phyloP scores from a whole-genome alignment of 2,113 vertebrate genomes.

The Recurvirostra avosetta region DNA sequence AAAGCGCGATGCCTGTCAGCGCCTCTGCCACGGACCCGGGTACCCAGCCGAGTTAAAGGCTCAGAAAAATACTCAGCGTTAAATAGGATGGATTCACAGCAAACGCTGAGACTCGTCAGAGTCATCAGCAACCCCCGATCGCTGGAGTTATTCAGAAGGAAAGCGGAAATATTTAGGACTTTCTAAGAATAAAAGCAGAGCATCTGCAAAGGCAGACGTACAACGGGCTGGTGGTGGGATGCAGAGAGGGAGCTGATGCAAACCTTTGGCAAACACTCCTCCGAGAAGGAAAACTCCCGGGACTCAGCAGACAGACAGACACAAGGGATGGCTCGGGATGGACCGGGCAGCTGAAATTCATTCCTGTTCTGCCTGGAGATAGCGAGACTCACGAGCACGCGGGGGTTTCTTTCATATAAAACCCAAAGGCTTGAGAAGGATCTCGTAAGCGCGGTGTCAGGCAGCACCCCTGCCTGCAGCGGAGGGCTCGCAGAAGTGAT shows the following conservation, averaged over 20 bases:
- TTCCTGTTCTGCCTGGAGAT: not conserved
- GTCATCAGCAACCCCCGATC: not conserved
- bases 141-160: not conserved
- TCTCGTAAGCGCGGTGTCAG: not conserved
- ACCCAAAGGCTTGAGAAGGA: not conserved
- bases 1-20: not conserved
- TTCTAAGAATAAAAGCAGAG: slow-evolving; percentile 55
- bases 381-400: accelerated
- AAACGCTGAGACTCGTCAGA: not conserved
- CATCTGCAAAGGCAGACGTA: slow-evolving; percentile 52
- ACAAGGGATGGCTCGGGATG: not conserved
- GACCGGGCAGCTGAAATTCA: not conserved
- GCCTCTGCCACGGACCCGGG: not conserved
- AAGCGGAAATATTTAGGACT: slow-evolving; percentile 41
- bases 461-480: not conserved
- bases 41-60: not conserved
- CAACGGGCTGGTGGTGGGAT: slow-evolving; percentile 9
- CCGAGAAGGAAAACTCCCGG: not conserved
- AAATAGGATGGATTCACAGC: not conserved
- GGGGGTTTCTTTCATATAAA: not conserved
- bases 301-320: not conserved
- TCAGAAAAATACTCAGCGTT: not conserved
- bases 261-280: slow-evolving; percentile 26
- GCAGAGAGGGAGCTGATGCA: not conserved
- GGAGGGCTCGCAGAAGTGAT: not conserved